Percentiles rank a stretch among this genome's conserved stretches.
These are phyloP conservation scores for Lacanobia oleracea DNA, from an alignment of 2,888 invertebrate species.

Conservation along the genomic window DNA sequence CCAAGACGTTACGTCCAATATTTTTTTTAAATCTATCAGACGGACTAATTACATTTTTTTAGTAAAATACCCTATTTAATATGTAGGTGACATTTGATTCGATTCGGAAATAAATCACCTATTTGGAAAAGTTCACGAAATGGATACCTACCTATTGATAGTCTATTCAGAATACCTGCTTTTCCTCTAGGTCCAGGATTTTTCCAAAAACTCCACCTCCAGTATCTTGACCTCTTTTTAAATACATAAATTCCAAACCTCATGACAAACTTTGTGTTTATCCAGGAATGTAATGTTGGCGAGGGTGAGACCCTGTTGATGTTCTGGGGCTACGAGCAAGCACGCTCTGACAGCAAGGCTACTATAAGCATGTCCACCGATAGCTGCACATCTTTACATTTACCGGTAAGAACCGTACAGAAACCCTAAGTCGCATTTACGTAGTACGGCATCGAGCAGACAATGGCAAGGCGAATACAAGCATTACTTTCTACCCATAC, in stretches of 20 bases:
- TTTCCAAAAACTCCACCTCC: neutral
- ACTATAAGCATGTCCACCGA: constrained; percentile 84
- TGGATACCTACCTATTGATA: neutral
- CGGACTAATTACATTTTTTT: too few relatives aligned
- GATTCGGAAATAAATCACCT: neutral
- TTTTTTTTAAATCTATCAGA: too few relatives aligned
- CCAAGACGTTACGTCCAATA: too few relatives aligned
- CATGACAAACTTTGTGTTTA: constrained; percentile 1
- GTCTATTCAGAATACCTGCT: neutral
- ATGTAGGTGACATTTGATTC: neutral
- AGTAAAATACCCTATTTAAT: too few relatives aligned
- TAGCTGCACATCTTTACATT: constrained; percentile 80
- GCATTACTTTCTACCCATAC: neutral
- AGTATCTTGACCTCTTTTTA: neutral
- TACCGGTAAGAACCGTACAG: constrained; percentile 69
- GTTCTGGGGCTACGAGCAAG: constrained; percentile 80
- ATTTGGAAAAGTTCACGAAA: neutral
- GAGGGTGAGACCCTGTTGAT: constrained; percentile 83
- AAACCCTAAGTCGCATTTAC: neutral
- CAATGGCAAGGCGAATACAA: neutral
- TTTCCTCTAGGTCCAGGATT: neutral
- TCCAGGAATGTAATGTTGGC: constrained; percentile 82
- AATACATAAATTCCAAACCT: neutral
- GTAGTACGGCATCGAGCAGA: neutral
- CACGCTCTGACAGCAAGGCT: constrained; percentile 78